phyloP scores from a whole-genome alignment of 2,113 vertebrate species.

The Chlamydotis undulata region DNA sequence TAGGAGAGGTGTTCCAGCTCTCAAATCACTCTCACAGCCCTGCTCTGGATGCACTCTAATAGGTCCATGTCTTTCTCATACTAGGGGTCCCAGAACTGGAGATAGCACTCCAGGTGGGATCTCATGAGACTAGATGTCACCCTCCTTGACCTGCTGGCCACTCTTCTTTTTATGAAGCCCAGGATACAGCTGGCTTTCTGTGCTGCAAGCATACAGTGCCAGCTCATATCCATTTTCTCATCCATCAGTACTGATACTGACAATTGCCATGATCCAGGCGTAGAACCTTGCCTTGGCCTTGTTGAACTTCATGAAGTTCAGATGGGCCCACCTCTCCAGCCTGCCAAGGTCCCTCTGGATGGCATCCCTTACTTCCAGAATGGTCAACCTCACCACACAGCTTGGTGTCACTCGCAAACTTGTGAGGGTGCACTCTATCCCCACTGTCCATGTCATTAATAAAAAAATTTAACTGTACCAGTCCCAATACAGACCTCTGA shows the following conservation, averaged over 20 bases:
- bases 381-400: background rate
- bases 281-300: background rate
- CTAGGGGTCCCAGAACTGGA: background rate
- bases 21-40: background rate
- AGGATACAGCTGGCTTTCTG: fast-evolving
- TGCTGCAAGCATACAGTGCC: background rate
- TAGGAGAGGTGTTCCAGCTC: background rate
- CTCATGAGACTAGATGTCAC: background rate
- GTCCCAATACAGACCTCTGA: background rate
- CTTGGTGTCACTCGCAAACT: background rate
- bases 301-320: background rate
- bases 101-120: background rate
- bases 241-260: no score
- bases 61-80: no score
- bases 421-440: background rate
- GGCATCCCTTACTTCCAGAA: background rate
- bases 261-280: background rate
- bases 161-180: background rate
- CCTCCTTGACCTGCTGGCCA: background rate
- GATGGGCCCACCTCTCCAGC: background rate
- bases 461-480: background rate
- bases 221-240: background rate
- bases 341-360: background rate
- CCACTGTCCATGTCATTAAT: background rate
- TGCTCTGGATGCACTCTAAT: background rate